Percentiles rank a stretch among this genome's conserved stretches.
Conservation (phyloP, 2,888 invertebrate species). For the Hanleya hanleyi region DNA sequence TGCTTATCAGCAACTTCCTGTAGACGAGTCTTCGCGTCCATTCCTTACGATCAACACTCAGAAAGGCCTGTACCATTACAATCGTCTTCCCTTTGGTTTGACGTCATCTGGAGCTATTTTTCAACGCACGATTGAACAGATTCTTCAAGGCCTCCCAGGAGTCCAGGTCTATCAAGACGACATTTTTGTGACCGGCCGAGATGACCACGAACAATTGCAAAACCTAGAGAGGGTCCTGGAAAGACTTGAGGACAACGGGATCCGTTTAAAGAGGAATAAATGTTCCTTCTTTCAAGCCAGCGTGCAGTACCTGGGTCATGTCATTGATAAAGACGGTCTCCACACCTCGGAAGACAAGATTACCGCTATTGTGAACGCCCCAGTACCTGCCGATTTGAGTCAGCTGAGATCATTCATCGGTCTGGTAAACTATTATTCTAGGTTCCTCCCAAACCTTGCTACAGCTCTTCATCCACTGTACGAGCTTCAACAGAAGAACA, state of each 20-base stretch:
- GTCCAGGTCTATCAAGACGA: not conserved
- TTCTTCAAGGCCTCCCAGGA: slow-evolving; percentile 11
- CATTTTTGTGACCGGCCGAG: not conserved
- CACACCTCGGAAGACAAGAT: not conserved
- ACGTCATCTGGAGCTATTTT: slow-evolving; percentile 16
- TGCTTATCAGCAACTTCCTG: slow-evolving; percentile 37
- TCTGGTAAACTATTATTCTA: slow-evolving; percentile 8
- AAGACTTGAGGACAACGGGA: not conserved
- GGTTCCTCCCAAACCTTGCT: slow-evolving; percentile 14
- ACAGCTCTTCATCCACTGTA: slow-evolving; percentile 18
- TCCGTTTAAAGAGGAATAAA: not conserved
- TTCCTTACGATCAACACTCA: slow-evolving; percentile 24
- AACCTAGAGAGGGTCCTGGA: not conserved
- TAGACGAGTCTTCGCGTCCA: slow-evolving; percentile 31
- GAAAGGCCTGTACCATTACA: slow-evolving; percentile 22
- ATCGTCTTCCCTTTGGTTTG: slow-evolving; percentile 12
- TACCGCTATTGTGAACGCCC: not conserved
- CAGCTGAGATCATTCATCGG: not conserved
- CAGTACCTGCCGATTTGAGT: not conserved
- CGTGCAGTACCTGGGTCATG: not conserved
- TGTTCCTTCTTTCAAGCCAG: not conserved
- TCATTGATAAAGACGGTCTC: not conserved
- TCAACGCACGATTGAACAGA: slow-evolving; percentile 27
- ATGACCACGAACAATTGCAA: not conserved
- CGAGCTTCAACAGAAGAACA: slow-evolving; percentile 18